A percentile compares a stretch with the other conserved stretches of the same genome.
These are phyloP conservation scores for Umimayanthus chanpuru DNA, from an alignment of 92 coral and sea anemone genomes.

Conservation along the genomic window DNA sequence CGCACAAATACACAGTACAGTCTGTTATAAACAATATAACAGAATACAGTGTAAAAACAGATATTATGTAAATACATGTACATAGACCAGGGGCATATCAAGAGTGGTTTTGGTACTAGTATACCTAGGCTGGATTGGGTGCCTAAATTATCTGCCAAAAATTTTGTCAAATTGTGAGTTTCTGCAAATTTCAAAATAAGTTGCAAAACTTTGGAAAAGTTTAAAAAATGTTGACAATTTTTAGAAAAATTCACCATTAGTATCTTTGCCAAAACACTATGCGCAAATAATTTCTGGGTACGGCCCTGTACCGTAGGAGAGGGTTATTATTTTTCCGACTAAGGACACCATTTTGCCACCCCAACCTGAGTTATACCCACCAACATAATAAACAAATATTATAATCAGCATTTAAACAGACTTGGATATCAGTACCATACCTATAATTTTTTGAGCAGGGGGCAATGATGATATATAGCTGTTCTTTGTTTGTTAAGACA, in stretches of 20 bases:
- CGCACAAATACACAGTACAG: slow-evolving; percentile 4
- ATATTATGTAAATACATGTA: no score
- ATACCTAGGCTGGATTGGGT: background rate
- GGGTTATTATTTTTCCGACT: background rate
- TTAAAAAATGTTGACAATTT: background rate
- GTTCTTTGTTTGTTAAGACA: no score
- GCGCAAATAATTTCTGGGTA: background rate
- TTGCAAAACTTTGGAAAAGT: no score
- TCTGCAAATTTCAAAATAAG: background rate
- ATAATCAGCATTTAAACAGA: background rate
- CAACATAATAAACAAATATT: background rate
- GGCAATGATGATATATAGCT: no score
- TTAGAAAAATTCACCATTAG: background rate
- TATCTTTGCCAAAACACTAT: background rate
- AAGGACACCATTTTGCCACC: background rate
- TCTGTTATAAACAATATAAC: slow-evolving; percentile 5
- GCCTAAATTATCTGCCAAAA: background rate
- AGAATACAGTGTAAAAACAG: background rate
- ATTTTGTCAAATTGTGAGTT: background rate
- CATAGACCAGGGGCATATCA: no score
- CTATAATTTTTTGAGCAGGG: no score
- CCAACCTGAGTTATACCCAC: background rate
- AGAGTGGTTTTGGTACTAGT: background rate
- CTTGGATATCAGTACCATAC: no score
- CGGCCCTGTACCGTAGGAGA: background rate